Evolutionary conservation across 2,113 vertebrate species (phyloP).

Genomic region (Eleginops maclovinus): DNA sequence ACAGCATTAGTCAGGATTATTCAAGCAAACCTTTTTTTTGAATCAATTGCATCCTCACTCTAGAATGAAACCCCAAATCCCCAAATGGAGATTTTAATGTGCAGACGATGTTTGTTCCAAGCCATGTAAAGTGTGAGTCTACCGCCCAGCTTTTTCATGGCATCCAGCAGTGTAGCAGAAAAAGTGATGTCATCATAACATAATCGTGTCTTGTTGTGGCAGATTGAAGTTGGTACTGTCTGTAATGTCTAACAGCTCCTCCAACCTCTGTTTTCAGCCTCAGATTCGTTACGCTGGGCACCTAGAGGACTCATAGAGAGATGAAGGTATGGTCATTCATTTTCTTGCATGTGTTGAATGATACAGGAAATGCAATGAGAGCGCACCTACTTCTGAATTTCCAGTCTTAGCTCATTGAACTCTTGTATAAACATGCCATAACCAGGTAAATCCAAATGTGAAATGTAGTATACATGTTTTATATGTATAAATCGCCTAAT

Average conservation of each 20-base stretch:
- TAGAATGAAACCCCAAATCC: not conserved
- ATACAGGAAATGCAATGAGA: conserved; percentile 7
- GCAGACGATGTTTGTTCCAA: conserved; percentile 7
- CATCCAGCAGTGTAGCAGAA: conserved; percentile 60
- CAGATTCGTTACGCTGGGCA: conserved; percentile 70
- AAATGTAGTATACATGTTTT: conserved; percentile 21
- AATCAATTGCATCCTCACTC: not conserved
- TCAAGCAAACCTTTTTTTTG: not conserved
- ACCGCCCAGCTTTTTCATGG: conserved; percentile 40
- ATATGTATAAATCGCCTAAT: not conserved
- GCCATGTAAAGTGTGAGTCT: conserved; percentile 33
- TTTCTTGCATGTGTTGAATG: conserved; percentile 14
- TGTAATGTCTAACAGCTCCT: conserved; percentile 62
- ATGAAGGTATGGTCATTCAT: conserved; percentile 83
- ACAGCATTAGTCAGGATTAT: not conserved
- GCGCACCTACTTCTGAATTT: conserved; percentile 6
- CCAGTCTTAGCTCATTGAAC: conserved; percentile 5
- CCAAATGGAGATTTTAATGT: not conserved
- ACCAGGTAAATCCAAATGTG: conserved; percentile 4
- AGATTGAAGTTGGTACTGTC: conserved; percentile 52
- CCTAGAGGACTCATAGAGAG: conserved; percentile 77
- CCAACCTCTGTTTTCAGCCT: conserved; percentile 67
- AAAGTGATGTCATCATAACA: conserved; percentile 80
- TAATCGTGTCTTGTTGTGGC: conserved; percentile 62
- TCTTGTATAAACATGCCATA: conserved; percentile 12